Evolutionary conservation across 2,113 vertebrate species (phyloP), one percentile per base, ranked within the genome.

Genomic region (Vanacampus margaritifer): DNA sequence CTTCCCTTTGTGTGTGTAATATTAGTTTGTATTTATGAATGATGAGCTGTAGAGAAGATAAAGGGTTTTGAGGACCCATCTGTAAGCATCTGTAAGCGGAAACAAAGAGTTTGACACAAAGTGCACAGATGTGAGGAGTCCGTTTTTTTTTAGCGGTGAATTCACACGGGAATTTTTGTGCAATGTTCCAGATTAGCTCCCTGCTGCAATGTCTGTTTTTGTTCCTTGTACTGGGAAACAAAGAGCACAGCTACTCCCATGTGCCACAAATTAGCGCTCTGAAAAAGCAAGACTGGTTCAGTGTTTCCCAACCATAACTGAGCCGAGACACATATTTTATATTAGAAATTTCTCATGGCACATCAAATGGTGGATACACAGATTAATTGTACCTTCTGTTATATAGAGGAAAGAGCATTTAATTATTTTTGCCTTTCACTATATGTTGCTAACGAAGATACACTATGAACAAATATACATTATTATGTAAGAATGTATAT

Each of bases 131-230:
- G 1, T 11, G 58, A 50, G 54, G 64, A 71, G 57, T 5, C 5
- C 48, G 12, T 54, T 69, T 23, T 74, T 48, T 41, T 28, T n/a
- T n/a, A n/a, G 54, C 32, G 14, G 67, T 66, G 64, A 60, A 68
- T 75, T 81, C 82, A 66, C 69, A 39, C 43, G 65, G 69, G 74
- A 79, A 69, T 65, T 46, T 59, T 17, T 64, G n/a, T 67, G 58
- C 63, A 35, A 51, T 46, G 56, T 67, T 48, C 32, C 37, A 67
- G 73, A 70, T 76, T 61, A 48, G 35, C 51, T 32, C 54, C 65
- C 53, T 26, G 62, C 21, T 65, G 65, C n/a, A 58, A 41, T 57
- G 19, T 24, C 26, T 76, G 46, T 65, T 68, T 3, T 21, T 76
- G 41, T 63, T 64, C 26, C 23, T 67, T 14, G 36, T 16, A 14